Percentiles rank a stretch among this genome's conserved stretches.
phyloP scores from a whole-genome alignment of 2,888 invertebrate species.

The Macrophya alboannulata region DNA sequence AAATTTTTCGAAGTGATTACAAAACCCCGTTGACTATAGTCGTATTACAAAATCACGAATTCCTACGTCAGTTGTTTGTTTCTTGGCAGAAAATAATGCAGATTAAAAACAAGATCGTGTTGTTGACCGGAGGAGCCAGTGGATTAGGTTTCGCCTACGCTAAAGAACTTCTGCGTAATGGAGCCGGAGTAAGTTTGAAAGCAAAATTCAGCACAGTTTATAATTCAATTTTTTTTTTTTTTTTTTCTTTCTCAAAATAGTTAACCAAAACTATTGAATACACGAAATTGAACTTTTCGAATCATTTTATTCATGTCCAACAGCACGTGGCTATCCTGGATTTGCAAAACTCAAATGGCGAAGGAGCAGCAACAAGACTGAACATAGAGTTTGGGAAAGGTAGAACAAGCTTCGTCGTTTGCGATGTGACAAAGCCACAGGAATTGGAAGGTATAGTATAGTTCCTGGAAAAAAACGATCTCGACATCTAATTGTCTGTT shows the following conservation, averaged over 20 bases:
- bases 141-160: slow-evolving; percentile 71
- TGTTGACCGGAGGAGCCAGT: slow-evolving; percentile 74
- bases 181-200: slow-evolving; percentile 71
- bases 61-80: slow-evolving; percentile 17
- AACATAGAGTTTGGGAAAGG: slow-evolving; percentile 79
- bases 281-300: background rate
- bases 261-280: background rate
- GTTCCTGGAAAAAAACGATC: background rate
- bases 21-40: background rate
- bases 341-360: slow-evolving; percentile 76
- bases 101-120: slow-evolving; percentile 75
- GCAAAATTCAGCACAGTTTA: background rate
- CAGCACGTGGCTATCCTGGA: slow-evolving; percentile 77
- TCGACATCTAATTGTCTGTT: background rate
- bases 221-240: background rate
- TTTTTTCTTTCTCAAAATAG: too few relatives aligned
- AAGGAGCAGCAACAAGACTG: slow-evolving; percentile 78
- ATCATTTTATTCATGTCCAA: background rate
- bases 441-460: slow-evolving; percentile 78
- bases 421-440: slow-evolving; percentile 80
- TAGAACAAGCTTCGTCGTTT: slow-evolving; percentile 80
- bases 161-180: slow-evolving; percentile 74
- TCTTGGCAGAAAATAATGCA: slow-evolving; percentile 68
- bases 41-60: background rate
- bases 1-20: background rate